A percentile compares a stretch with the other conserved stretches of the same genome.
Conservation (phyloP, 2,888 invertebrate species). For the Rhagophthalmus giganteus region DNA sequence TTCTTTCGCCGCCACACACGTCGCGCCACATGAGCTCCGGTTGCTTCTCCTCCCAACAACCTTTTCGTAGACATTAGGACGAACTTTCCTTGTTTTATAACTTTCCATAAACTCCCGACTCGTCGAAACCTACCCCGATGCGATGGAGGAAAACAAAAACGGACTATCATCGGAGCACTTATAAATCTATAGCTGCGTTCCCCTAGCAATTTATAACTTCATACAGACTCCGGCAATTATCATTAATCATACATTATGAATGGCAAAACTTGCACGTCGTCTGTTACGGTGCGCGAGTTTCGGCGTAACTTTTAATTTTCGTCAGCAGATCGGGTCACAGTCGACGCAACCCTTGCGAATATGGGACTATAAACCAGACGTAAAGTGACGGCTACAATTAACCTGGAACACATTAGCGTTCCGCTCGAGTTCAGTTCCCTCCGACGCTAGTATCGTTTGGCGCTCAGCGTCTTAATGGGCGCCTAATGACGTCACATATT, state of each 20-base stretch:
- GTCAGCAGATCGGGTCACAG: constrained; percentile 23
- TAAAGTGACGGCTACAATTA: constrained; percentile 44
- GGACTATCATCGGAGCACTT: constrained; percentile 37
- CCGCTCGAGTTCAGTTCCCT: constrained; percentile 34
- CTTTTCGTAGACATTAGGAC: too few relatives aligned
- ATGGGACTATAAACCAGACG: constrained; percentile 38
- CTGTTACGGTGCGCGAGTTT: constrained; percentile 37
- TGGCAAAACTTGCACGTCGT: constrained; percentile 53
- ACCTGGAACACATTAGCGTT: constrained; percentile 42
- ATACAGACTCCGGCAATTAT: constrained; percentile 51
- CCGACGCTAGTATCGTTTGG: constrained; percentile 40
- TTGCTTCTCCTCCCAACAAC: constrained; percentile 29
- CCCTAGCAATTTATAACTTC: constrained; percentile 50
- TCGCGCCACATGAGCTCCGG: constrained; percentile 35
- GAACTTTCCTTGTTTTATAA: constrained; percentile 19
- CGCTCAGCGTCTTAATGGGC: constrained; percentile 41
- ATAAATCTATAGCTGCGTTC: constrained; percentile 39
- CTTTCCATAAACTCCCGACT: constrained; percentile 38
- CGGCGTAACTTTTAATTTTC: constrained; percentile 46
- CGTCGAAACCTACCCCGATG: constrained; percentile 39
- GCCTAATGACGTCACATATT: constrained; percentile 40
- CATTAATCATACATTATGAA: constrained; percentile 56
- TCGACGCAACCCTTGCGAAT: constrained; percentile 30
- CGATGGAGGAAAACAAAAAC: constrained; percentile 50
- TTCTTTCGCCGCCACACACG: constrained; percentile 48